Percentiles rank a stretch among this genome's conserved stretches.
phyloP scores from a whole-genome alignment of 1,140 invertebrate species.

The Vollenhovia emeryi region DNA sequence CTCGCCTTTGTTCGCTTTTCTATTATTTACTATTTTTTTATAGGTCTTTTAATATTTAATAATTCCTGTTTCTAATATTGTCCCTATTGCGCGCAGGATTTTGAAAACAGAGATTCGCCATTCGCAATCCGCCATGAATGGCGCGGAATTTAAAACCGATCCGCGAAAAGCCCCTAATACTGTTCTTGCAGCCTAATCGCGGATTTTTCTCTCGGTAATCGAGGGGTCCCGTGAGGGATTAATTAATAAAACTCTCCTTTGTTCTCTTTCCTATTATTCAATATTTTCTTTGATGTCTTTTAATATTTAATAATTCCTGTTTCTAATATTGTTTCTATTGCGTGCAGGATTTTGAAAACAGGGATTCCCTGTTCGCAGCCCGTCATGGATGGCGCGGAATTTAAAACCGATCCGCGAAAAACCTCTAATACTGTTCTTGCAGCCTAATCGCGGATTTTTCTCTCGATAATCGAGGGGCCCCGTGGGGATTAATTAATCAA shows the following conservation, averaged over 20 bases:
- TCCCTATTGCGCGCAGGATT: too few species aligned
- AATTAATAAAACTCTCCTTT: too few species aligned
- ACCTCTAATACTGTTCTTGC: neutral
- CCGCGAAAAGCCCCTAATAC: neutral
- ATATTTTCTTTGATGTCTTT: too few species aligned
- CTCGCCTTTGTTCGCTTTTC: too few species aligned
- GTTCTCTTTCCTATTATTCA: too few species aligned
- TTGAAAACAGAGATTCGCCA: neutral
- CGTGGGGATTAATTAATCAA: conserved; percentile 38
- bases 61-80: too few species aligned
- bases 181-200: neutral
- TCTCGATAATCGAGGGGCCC: neutral
- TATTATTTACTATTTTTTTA: too few species aligned
- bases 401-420: neutral
- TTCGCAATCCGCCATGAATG: neutral
- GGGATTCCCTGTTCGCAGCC: neutral
- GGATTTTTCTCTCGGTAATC: neutral
- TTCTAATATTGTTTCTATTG: too few species aligned
- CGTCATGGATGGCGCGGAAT: neutral
- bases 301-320: too few species aligned
- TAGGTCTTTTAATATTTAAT: too few species aligned
- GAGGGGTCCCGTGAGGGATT: neutral
- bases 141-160: neutral
- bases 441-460: neutral
- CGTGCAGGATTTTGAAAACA: neutral